phyloP scores from a whole-genome alignment of 2,113 vertebrate genomes.

The Hiodon alosoides region DNA sequence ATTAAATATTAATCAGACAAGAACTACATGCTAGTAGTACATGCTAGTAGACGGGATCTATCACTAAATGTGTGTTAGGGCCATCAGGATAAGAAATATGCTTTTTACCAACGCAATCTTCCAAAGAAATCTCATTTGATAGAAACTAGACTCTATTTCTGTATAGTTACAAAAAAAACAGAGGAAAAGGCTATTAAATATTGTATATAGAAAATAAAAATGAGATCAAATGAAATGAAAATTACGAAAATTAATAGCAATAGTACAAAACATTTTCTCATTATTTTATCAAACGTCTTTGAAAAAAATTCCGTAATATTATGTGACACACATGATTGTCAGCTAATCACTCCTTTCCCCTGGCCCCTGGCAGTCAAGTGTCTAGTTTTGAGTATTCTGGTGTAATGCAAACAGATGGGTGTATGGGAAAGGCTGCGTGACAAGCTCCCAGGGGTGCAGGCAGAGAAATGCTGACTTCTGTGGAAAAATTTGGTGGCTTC shows the following conservation, averaged over 20 bases:
- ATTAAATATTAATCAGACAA: not conserved
- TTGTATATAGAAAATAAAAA: too few species aligned
- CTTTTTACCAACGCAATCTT: not conserved
- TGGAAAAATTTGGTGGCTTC: not conserved
- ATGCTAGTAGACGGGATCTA: too few species aligned
- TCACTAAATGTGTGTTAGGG: too few species aligned
- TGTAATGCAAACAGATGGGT: not conserved
- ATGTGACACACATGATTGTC: too few species aligned
- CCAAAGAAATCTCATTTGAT: not conserved
- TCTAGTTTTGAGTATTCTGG: not conserved
- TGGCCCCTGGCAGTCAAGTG: not conserved
- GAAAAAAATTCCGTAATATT: too few species aligned
- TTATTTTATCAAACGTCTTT: not conserved
- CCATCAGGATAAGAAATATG: not conserved
- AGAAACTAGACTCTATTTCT: not conserved
- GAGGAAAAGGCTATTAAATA: too few species aligned
- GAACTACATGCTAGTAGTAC: not conserved
- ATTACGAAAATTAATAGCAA: too few species aligned
- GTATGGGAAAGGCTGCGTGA: not conserved
- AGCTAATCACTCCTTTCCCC: not conserved
- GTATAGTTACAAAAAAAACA: not conserved
- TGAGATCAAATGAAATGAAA: too few species aligned
- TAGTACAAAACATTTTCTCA: not conserved
- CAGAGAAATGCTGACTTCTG: not conserved
- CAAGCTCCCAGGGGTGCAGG: not conserved